phyloP scores from a whole-genome alignment of 35 echinoderm and acorn worm species.

The Amphiura filiformis region DNA sequence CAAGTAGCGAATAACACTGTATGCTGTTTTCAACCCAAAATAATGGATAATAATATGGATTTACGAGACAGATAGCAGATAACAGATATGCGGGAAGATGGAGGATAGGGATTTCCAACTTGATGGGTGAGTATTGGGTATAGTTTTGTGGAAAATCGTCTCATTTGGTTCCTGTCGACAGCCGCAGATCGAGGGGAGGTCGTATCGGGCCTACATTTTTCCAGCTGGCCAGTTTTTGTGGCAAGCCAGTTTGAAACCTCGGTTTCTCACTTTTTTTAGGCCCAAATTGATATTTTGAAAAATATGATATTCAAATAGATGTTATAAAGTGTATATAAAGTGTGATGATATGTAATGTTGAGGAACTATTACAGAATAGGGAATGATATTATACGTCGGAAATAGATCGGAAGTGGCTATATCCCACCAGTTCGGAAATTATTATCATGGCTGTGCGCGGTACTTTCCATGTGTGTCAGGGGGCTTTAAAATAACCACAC shows the following conservation, averaged over 20 bases:
- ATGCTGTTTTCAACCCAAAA: constrained; percentile 24
- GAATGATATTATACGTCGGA: background rate
- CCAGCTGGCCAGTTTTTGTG: background rate
- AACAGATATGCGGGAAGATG: constrained; percentile 49
- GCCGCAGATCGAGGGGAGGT: background rate
- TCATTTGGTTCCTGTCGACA: background rate
- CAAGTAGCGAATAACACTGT: constrained; percentile 27
- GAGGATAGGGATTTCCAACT: constrained; percentile 79
- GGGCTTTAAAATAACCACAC: too few species aligned
- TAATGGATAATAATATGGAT: constrained; percentile 48
- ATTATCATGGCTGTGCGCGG: background rate
- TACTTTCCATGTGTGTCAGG: background rate
- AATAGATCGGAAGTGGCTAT: background rate
- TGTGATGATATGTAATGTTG: background rate
- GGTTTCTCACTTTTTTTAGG: background rate
- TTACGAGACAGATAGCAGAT: constrained; percentile 18
- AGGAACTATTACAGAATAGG: background rate
- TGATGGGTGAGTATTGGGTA: constrained; percentile 78
- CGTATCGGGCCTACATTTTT: background rate
- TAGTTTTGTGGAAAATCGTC: background rate
- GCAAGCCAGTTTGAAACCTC: background rate
- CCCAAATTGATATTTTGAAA: background rate
- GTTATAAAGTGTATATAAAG: background rate
- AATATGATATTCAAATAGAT: background rate
- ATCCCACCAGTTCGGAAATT: background rate